A percentile compares a stretch with the other conserved stretches of the same genome.
Conservation (phyloP, 1,140 invertebrate genomes). For the Drosophila neocordata region DNA sequence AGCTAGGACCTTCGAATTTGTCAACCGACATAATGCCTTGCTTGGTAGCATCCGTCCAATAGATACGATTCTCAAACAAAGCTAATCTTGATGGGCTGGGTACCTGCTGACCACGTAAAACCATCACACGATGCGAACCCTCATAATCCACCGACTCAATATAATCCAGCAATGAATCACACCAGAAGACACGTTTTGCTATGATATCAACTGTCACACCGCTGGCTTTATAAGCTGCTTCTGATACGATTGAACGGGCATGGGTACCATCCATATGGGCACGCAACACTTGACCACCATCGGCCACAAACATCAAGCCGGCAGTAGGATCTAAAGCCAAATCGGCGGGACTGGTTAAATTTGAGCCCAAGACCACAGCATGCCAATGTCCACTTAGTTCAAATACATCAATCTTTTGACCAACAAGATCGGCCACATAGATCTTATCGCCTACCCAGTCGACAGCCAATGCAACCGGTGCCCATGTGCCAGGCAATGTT, state of each 20-base stretch:
- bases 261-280: slow-evolving; percentile 96
- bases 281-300: slow-evolving; percentile 93
- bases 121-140: slow-evolving; percentile 90
- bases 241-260: slow-evolving; percentile 91
- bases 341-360: slow-evolving; percentile 95
- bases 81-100: slow-evolving; percentile 93
- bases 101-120: slow-evolving; percentile 92
- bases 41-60: slow-evolving; percentile 98
- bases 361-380: slow-evolving; percentile 95
- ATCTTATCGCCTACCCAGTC: slow-evolving; percentile 98
- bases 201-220: slow-evolving; percentile 94
- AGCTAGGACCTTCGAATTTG: slow-evolving; percentile 91
- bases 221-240: slow-evolving; percentile 94
- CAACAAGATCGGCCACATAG: slow-evolving; percentile 96
- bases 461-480: slow-evolving; percentile 94
- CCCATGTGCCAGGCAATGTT: slow-evolving; percentile 91
- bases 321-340: slow-evolving; percentile 95
- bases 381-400: slow-evolving; percentile 92
- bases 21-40: slow-evolving; percentile 96
- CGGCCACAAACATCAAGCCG: slow-evolving; percentile 97
- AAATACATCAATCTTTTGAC: slow-evolving; percentile 97
- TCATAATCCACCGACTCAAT: slow-evolving; percentile 99
- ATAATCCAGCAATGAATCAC: slow-evolving; percentile 97
- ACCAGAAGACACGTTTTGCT: slow-evolving; percentile 96
- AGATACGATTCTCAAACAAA: slow-evolving; percentile 95